Conservation (phyloP, 2,888 invertebrate genomes). For the Leuctra nigra region DNA sequence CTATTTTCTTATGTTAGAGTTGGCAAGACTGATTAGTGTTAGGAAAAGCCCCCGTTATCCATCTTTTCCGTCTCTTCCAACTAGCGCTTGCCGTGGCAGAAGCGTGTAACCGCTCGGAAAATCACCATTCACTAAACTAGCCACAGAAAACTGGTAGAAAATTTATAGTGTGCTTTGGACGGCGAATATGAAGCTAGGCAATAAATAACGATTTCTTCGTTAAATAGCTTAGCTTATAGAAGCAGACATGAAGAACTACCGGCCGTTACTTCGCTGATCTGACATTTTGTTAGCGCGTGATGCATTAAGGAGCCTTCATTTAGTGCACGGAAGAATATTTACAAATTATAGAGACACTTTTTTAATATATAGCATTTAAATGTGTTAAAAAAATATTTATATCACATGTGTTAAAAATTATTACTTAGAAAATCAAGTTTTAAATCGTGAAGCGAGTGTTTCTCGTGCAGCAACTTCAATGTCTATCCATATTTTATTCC, state of each 20-base stretch:
- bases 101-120: constrained; percentile 12
- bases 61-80: constrained; percentile 3
- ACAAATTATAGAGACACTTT: too few relatives aligned
- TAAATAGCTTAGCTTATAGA: neutral
- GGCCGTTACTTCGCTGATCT: neutral
- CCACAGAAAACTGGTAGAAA: neutral
- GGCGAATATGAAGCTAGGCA: neutral
- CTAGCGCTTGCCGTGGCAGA: constrained; percentile 3
- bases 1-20: constrained; percentile 15
- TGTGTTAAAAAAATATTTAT: too few relatives aligned
- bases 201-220: neutral
- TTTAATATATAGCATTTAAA: too few relatives aligned
- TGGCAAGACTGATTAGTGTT: constrained; percentile 14
- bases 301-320: too few relatives aligned
- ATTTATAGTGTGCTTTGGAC: neutral
- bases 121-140: constrained; percentile 15
- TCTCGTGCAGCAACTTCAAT: too few relatives aligned
- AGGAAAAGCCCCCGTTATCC: constrained; percentile 10
- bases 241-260: constrained; percentile 2
- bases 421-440: too few relatives aligned
- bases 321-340: too few relatives aligned
- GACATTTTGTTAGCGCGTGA: too few relatives aligned
- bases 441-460: too few relatives aligned
- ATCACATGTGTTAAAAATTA: too few relatives aligned
- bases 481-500: too few relatives aligned